A percentile compares a stretch with the other conserved stretches of the same genome.
Conservation (phyloP, 1,140 invertebrate species). For the Drosophila insularis region DNA sequence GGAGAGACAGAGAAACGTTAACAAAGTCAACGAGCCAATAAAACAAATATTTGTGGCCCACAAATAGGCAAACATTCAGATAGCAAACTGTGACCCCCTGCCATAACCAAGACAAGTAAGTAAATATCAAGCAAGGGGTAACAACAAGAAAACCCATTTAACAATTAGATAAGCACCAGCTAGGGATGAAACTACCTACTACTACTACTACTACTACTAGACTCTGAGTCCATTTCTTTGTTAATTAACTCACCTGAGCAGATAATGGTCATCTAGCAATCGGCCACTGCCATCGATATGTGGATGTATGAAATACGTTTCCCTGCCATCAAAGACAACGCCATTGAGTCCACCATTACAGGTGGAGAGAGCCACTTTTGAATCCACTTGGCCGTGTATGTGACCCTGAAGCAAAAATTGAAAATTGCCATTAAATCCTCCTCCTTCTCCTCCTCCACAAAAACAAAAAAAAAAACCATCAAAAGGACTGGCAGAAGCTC, state of each 20-base stretch:
- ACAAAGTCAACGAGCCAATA: constrained; percentile 11
- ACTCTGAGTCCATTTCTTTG: background rate
- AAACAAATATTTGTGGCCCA: constrained; percentile 64
- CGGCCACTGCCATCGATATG: constrained; percentile 62
- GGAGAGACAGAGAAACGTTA: background rate
- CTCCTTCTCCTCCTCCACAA: too few relatives aligned
- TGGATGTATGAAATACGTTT: constrained; percentile 89
- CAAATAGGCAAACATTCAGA: constrained; percentile 64
- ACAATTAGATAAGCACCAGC: constrained; percentile 55
- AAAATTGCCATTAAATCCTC: constrained; percentile 49
- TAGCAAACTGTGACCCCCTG: constrained; percentile 24
- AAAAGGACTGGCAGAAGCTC: constrained; percentile 20
- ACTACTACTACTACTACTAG: too few relatives aligned
- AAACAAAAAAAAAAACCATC: too few relatives aligned
- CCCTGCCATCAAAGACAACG: constrained; percentile 90
- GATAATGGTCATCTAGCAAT: constrained; percentile 74
- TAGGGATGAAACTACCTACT: background rate
- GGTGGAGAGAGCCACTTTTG: constrained; percentile 94
- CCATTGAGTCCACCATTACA: constrained; percentile 91
- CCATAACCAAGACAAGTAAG: constrained; percentile 26
- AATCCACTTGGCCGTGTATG: constrained; percentile 87
- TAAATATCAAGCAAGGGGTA: constrained; percentile 14
- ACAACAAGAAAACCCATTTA: background rate
- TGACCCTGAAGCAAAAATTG: constrained; percentile 84
- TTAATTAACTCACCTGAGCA: constrained; percentile 66